Evolutionary conservation across 2,888 invertebrate genomes (phyloP).

Genomic region (Troilus luridus): DNA sequence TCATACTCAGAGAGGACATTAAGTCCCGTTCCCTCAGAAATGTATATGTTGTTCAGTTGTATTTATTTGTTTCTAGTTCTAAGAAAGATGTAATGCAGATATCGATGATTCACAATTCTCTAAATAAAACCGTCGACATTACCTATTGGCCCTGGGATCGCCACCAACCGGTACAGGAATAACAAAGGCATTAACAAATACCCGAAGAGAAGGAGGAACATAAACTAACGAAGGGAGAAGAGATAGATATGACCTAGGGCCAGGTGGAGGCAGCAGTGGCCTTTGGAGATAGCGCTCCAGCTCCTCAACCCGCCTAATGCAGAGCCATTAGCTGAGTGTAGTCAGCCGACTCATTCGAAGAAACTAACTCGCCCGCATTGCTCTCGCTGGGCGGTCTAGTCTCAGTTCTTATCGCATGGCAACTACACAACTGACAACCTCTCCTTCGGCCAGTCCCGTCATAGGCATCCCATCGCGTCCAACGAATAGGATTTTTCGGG

Average conservation of each 20-base stretch:
- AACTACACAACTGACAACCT: neutral
- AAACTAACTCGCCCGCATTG: conserved; percentile 39
- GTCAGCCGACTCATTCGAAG: conserved; percentile 47
- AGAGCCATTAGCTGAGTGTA: conserved; percentile 31
- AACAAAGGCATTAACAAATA: neutral
- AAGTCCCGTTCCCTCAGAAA: too few species aligned
- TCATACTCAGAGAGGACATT: too few species aligned
- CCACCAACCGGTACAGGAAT: neutral
- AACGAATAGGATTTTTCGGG: neutral
- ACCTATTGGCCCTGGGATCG: neutral
- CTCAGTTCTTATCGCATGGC: neutral
- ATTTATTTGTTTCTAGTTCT: too few species aligned
- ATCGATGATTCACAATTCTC: neutral
- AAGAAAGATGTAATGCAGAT: neutral
- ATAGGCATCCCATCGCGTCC: neutral
- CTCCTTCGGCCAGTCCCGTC: neutral
- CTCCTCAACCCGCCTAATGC: conserved; percentile 44
- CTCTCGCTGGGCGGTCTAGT: neutral
- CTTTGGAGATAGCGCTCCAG: neutral
- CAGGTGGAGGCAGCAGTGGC: neutral
- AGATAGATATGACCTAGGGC: conserved; percentile 9
- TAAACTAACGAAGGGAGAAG: conserved; percentile 1
- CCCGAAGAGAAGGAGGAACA: neutral
- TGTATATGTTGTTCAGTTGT: too few species aligned
- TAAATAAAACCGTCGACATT: neutral